Evolutionary conservation across 2,797 vertebrate genomes (phyloP), one percentile per base, ranked within the genome.

Genomic region (Ispidina picta): DNA sequence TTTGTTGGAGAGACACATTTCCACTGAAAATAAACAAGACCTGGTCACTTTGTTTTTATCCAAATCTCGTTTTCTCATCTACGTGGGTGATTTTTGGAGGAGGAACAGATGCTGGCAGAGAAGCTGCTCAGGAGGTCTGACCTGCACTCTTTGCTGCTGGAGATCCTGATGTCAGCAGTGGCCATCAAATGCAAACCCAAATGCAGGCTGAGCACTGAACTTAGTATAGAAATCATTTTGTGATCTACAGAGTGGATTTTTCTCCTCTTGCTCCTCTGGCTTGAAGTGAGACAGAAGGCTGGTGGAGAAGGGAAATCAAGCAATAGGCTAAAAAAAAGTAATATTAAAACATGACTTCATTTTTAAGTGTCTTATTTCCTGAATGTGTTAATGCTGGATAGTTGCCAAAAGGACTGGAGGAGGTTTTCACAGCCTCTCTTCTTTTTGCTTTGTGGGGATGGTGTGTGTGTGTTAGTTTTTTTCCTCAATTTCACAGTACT

Each of bases 401-500:
- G 25, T 25, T 83, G 71, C 44, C 41, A 74, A 3, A 12, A 63
- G 31, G 14, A 23, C 29, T 71, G 41, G 15, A 60, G n/a, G 31
- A 29, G 54, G 15, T 0, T 4, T 73, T 95, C 21, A 73, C 44
- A 77, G 29, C 19, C 6, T 64, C 11, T 52, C 33, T 86, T 76
- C 49, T 81, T 80, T 49, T 8, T 49, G 12, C 25, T 49, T 48
- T 44, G 43, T 44, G 43, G 43, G 18, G 19, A 20, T 44, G 43
- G 18, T 15, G 23, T 49, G 14, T 49, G 23, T 26, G 10, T 49
- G 46, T 22, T 21, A 15, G 66, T 88, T 90, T 21, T 74, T 91
- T 86, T 51, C 5, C 8, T 89, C 37, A 2, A 73, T 94, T 96
- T 93, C 83, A 83, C 17, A 90, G 62, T 55, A 58, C 74, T 96